Base-by-base conservation (phyloP, 2,888 invertebrate species). In the Octodonta nipae region DNA sequence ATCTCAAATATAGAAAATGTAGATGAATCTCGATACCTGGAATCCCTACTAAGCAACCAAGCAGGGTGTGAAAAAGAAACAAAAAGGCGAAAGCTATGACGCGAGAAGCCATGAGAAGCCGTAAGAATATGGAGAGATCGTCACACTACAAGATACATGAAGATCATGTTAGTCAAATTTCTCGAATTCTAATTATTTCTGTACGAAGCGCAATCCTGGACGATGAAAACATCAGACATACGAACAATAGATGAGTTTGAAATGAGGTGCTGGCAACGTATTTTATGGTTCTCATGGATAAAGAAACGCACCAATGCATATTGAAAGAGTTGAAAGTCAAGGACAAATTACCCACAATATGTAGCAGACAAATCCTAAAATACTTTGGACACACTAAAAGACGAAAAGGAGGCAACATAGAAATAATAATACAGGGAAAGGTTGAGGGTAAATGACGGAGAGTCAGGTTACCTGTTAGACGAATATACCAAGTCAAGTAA, bases 1-100 rank as follows among this genome's bases (percentile, higher is more conserved):
- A n/a, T n/a, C n/a, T n/a, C n/a, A 20, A 20, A 20, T 20, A n/a
- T 20, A 20, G 20, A 20, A 20, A 20, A 20, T n/a, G n/a, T 20
- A 6, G 20, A 20, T n/a, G n/a, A n/a, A n/a, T n/a, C n/a, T n/a
- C n/a, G n/a, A n/a, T n/a, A n/a, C n/a, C n/a, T n/a, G n/a, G 20
- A 7, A 20, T 20, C 20, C n/a, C 20, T 20, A 7, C n/a, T n/a
- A 20, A 20, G 20, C n/a, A 20, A 7, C 20, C 20, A 20, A 20
- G 20, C 7, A 20, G 6, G 7, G 20, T 20, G 20, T n/a, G n/a
- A 20, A 20, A 20, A 20, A n/a, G 20, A 20, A 20, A 20, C n/a
- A 7, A n/a, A n/a, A n/a, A n/a, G n/a, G n/a, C n/a, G n/a, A 20
- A 20, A 20, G 20, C 20, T 7, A n/a, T 20, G 20, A n/a, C 20